Conservation (phyloP, 2,888 invertebrate genomes). For the Sphaerophoria taeniata region DNA sequence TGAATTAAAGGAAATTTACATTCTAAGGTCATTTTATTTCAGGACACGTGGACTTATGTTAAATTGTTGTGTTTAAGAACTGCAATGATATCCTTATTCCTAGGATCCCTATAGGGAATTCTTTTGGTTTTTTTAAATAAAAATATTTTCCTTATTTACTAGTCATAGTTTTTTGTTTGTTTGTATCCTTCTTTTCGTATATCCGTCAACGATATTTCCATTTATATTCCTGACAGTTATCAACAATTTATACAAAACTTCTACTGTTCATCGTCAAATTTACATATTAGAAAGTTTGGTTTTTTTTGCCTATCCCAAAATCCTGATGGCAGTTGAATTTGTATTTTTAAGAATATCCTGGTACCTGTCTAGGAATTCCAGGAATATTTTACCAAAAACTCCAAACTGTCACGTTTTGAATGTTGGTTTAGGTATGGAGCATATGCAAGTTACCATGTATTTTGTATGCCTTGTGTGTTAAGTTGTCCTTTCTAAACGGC, state of each 20-base stretch:
- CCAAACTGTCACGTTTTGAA: not conserved
- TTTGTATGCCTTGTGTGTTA: no score
- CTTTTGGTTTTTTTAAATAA: no score
- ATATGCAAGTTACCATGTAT: no score
- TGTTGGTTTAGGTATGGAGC: not conserved
- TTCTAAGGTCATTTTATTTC: no score
- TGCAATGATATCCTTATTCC: no score
- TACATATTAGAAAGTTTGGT: slow-evolving; percentile 45
- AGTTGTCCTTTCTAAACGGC: no score
- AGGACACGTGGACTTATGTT: no score
- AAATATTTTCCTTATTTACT: no score
- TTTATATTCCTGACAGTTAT: slow-evolving; percentile 70
- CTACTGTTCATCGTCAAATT: slow-evolving; percentile 63
- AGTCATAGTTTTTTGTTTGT: not conserved
- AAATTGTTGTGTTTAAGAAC: no score
- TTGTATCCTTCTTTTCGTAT: slow-evolving; percentile 1
- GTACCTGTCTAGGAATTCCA: no score
- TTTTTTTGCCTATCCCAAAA: not conserved
- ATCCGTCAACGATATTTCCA: slow-evolving; percentile 42
- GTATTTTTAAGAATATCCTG: slow-evolving; percentile 4
- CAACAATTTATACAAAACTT: slow-evolving; percentile 70
- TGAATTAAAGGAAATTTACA: no score
- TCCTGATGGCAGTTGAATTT: not conserved
- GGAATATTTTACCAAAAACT: not conserved
- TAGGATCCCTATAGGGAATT: no score